Evolutionary conservation across 2,797 vertebrate species (phyloP).

Genomic region (Anguilla marmorata): DNA sequence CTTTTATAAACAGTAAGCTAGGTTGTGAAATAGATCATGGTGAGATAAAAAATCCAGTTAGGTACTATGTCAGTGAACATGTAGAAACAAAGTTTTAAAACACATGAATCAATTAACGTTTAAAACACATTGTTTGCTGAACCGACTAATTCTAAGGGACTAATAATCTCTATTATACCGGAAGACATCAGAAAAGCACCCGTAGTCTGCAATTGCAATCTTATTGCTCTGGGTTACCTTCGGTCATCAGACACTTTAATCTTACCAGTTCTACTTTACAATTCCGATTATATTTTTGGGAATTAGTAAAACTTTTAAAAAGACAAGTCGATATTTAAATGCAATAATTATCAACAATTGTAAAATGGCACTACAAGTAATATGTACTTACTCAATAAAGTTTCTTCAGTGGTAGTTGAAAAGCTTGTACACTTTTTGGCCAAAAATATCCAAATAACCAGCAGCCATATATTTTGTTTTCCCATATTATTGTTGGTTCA

Average conservation of each 20-base stretch:
- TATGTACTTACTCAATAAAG: constrained; percentile 62
- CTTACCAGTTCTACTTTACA: constrained; percentile 20
- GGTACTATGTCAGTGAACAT: not conserved
- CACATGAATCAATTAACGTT: not conserved
- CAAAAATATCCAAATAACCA: constrained; percentile 67
- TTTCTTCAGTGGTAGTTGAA: constrained; percentile 56
- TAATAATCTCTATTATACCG: not conserved
- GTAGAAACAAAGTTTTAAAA: not conserved
- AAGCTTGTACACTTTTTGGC: constrained; percentile 58
- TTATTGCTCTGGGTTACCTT: constrained; percentile 45
- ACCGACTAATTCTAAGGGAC: not conserved
- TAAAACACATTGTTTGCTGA: not conserved
- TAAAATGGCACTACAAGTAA: not conserved
- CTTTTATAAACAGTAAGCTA: not conserved
- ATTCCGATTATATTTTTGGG: constrained; percentile 24
- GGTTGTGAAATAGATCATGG: not conserved
- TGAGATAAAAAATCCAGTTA: not conserved
- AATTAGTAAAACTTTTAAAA: not conserved
- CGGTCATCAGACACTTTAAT: constrained; percentile 48
- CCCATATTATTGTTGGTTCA: constrained; percentile 67
- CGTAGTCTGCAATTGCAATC: not conserved
- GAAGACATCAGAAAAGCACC: not conserved
- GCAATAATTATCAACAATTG: not conserved
- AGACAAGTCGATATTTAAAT: not conserved
- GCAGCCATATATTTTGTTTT: constrained; percentile 58